Evolutionary conservation across 2,888 invertebrate genomes (phyloP).

Genomic region (Encarsia formosa): DNA sequence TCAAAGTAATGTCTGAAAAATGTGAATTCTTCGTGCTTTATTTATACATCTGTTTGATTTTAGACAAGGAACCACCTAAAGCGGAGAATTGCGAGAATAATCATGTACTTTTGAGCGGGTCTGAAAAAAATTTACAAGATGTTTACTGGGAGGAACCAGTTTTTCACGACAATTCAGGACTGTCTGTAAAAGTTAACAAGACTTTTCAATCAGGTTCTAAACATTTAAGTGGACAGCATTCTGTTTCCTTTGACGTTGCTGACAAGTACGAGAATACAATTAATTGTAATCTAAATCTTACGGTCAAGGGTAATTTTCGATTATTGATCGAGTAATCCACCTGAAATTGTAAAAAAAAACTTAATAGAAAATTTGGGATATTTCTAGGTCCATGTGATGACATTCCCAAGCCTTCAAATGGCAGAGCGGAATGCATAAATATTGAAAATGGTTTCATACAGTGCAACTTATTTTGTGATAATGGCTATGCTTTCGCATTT

Average conservation of each 20-base stretch:
- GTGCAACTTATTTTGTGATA: constrained; percentile 59
- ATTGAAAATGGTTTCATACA: constrained; percentile 47
- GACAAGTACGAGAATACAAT: constrained; percentile 60
- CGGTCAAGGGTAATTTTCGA: constrained; percentile 60
- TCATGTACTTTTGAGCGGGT: constrained; percentile 49
- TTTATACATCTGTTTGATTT: constrained; percentile 20
- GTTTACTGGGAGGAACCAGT: constrained; percentile 60
- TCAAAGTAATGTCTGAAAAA: no score
- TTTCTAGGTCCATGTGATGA: constrained; percentile 49
- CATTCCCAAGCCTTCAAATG: constrained; percentile 52
- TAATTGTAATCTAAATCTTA: constrained; percentile 59
- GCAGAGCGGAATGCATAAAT: constrained; percentile 52
- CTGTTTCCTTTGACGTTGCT: constrained; percentile 57
- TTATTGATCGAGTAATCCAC: no score
- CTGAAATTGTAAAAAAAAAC: no score
- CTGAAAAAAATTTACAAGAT: constrained; percentile 39
- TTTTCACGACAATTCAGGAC: constrained; percentile 58
- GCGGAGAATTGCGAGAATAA: constrained; percentile 61
- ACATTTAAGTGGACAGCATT: constrained; percentile 55
- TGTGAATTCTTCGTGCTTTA: no score
- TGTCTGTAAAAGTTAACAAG: constrained; percentile 43
- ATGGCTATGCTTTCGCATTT: constrained; percentile 60
- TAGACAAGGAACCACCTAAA: constrained; percentile 57
- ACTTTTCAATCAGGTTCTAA: constrained; percentile 44
- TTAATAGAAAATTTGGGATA: neutral